A percentile compares a stretch with the other conserved stretches of the same genome.
Conservation (phyloP, 1,140 invertebrate genomes). For the Aphaenogaster ashmeadi region DNA sequence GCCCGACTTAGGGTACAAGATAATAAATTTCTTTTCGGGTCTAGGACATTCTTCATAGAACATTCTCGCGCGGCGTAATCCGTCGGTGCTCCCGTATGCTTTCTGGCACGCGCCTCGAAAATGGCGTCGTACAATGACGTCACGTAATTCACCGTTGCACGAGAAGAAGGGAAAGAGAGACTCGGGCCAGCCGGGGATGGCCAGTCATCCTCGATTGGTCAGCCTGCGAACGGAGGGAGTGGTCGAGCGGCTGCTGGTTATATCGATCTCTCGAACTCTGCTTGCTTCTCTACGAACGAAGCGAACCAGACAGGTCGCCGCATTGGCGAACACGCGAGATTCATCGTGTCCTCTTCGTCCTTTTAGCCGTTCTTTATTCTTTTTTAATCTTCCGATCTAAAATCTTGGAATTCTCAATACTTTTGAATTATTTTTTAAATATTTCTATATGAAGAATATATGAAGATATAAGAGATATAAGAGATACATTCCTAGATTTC, state of each 20-base stretch:
- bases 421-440: conserved; percentile 11
- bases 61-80: conserved; percentile 65
- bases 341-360: conserved; percentile 56
- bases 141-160: conserved; percentile 79
- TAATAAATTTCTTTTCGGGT: conserved; percentile 45
- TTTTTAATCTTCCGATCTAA: conserved; percentile 23
- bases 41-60: conserved; percentile 66
- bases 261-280: conserved; percentile 84
- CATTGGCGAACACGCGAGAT: conserved; percentile 66
- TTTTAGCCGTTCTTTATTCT: neutral
- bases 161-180: conserved; percentile 73
- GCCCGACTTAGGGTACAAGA: neutral
- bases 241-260: conserved; percentile 82
- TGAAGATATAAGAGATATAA: neutral
- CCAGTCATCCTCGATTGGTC: conserved; percentile 84
- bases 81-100: conserved; percentile 66
- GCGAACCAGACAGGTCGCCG: conserved; percentile 64
- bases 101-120: conserved; percentile 85
- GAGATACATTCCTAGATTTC: neutral
- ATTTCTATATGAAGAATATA: neutral
- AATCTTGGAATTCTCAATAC: conserved; percentile 17
- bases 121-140: conserved; percentile 85
- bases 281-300: conserved; percentile 63
- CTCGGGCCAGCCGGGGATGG: conserved; percentile 82
- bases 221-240: conserved; percentile 84